phyloP scores from a whole-genome alignment of 2,797 vertebrate species.

The Tiaroga cobitis region DNA sequence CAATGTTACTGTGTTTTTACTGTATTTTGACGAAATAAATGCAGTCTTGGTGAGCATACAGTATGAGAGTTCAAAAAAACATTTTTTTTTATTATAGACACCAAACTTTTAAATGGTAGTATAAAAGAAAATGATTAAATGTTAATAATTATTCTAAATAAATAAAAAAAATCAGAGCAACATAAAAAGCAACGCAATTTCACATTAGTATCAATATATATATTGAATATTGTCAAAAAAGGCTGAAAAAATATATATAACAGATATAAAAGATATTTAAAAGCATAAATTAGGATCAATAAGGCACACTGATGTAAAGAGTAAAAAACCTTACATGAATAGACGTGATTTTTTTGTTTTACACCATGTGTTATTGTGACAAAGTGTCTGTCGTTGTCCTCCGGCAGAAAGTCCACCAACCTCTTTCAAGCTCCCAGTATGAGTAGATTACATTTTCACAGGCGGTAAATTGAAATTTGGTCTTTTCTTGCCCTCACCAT shows the following conservation, averaged over 20 bases:
- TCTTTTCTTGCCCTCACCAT: constrained; percentile 29
- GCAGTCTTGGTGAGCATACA: too few species aligned
- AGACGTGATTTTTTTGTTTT: constrained; percentile 5
- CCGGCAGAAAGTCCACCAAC: background rate
- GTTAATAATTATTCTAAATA: too few species aligned
- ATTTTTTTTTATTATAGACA: too few species aligned
- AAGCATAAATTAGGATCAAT: background rate
- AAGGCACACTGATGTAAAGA: background rate
- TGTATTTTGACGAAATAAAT: too few species aligned
- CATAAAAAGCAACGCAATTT: too few species aligned
- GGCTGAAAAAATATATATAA: background rate
- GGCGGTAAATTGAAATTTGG: constrained; percentile 49
- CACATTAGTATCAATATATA: background rate
- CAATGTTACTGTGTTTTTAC: too few species aligned
- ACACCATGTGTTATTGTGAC: constrained; percentile 3
- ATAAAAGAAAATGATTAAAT: too few species aligned
- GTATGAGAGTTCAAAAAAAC: too few species aligned
- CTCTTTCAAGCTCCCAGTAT: constrained; percentile 40
- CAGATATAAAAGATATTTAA: background rate
- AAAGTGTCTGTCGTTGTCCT: background rate
- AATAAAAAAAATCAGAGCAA: too few species aligned
- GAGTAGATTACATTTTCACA: constrained; percentile 51
- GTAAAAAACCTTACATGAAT: background rate
- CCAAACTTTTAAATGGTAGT: too few species aligned
- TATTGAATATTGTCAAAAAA: background rate